A percentile compares a stretch with the other conserved stretches of the same genome.
Evolutionary conservation across 1,140 invertebrate species (phyloP).

Genomic region (Theocolax elegans): DNA sequence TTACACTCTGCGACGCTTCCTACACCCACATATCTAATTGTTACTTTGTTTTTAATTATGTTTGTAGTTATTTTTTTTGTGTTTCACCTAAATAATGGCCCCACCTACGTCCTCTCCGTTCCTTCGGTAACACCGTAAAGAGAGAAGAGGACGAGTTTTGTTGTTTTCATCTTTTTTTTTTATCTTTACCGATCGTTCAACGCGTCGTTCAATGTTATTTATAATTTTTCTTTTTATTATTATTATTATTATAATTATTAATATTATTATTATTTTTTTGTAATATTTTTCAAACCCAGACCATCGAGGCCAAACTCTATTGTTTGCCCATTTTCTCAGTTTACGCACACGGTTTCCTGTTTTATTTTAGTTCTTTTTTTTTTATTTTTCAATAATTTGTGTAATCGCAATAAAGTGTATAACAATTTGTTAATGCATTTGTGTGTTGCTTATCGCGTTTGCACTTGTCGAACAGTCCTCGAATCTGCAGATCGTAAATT

Average conservation of each 20-base stretch:
- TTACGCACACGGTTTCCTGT: no score
- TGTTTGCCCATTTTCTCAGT: background rate
- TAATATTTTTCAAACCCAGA: no score
- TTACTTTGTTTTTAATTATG: background rate
- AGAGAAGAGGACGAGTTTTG: conserved; percentile 36
- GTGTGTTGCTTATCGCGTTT: conserved; percentile 1
- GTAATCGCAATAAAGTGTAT: background rate
- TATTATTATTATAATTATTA: no score
- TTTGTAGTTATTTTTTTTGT: conserved; percentile 10
- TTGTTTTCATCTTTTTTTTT: conserved; percentile 17
- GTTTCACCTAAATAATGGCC: conserved; percentile 37
- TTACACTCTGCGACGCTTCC: background rate
- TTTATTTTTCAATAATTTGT: no score
- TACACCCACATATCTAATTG: conserved; percentile 10
- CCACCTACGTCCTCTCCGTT: conserved; percentile 32
- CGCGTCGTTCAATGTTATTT: conserved; percentile 13
- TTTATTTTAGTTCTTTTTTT: no score
- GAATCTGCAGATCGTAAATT: conserved; percentile 33
- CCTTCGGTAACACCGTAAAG: conserved; percentile 21
- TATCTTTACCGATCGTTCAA: conserved; percentile 14
- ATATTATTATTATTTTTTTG: no score
- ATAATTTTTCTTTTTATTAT: background rate
- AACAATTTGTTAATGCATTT: conserved; percentile 2
- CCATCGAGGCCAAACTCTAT: conserved; percentile 13
- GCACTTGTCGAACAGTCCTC: conserved; percentile 31